These are phyloP conservation scores for Tinea pellionella DNA, from an alignment of 2,888 invertebrate genomes.

Conservation along the genomic window DNA sequence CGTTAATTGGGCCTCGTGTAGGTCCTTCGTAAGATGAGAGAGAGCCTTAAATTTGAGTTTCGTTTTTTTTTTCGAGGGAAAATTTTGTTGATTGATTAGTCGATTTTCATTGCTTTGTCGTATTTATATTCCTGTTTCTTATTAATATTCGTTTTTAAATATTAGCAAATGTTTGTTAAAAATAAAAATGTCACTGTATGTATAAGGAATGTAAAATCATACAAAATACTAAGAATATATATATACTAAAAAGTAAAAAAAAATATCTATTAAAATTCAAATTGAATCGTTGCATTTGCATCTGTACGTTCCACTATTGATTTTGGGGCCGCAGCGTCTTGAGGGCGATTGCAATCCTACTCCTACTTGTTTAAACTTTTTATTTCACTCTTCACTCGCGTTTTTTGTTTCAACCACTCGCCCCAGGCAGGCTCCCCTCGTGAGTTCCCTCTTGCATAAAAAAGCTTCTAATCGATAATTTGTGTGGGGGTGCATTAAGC, in stretches of 20 bases:
- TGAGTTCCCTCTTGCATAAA: constrained; percentile 68
- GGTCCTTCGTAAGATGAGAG: constrained; percentile 19
- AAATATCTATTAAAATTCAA: constrained; percentile 8
- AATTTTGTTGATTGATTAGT: constrained; percentile 25
- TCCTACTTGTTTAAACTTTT: constrained; percentile 68
- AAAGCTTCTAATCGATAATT: constrained; percentile 71
- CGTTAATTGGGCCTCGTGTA: constrained; percentile 61
- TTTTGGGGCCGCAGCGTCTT: constrained; percentile 14
- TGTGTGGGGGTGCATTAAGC: constrained; percentile 71
- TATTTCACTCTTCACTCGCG: constrained; percentile 67
- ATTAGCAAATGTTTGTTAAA: neutral
- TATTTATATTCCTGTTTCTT: neutral
- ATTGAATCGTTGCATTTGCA: constrained; percentile 8
- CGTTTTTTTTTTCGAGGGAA: constrained; percentile 23
- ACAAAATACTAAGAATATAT: no score
- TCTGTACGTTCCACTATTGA: constrained; percentile 8
- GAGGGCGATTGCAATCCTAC: constrained; percentile 34
- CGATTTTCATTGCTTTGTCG: constrained; percentile 6
- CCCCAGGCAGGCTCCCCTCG: constrained; percentile 55
- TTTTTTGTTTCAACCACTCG: constrained; percentile 69
- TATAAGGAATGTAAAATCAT: no score
- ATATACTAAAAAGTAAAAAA: constrained; percentile 2
- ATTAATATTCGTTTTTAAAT: neutral
- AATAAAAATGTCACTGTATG: no score
- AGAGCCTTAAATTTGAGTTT: constrained; percentile 16